A percentile compares a stretch with the other conserved stretches of the same genome.
These are phyloP conservation scores for Lasioglossum baleicum DNA, from an alignment of 1,140 invertebrate species.

Conservation along the genomic window DNA sequence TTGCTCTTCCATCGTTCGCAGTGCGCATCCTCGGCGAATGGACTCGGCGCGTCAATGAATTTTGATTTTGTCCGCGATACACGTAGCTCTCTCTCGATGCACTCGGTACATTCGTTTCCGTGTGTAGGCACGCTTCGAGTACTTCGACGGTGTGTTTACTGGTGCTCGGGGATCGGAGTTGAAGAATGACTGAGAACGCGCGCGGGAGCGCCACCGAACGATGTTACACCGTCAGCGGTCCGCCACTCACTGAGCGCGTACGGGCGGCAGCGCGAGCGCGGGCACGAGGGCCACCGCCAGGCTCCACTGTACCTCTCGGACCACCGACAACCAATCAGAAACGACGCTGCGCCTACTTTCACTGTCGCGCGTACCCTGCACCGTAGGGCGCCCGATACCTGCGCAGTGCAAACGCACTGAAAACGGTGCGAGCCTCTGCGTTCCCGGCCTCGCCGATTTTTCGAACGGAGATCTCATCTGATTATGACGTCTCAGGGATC, in stretches of 20 bases:
- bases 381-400: conserved; percentile 45
- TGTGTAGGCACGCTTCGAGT: too few relatives aligned
- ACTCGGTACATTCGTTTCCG: too few relatives aligned
- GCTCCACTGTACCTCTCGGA: conserved; percentile 31
- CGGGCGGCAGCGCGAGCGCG: conserved; percentile 22
- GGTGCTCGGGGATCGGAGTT: too few relatives aligned
- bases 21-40: conserved; percentile 5
- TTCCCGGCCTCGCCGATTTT: too few relatives aligned
- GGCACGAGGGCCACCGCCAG: conserved; percentile 52
- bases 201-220: not conserved
- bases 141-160: too few relatives aligned
- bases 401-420: conserved; percentile 17
- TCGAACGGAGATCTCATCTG: too few relatives aligned
- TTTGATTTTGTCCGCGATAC: too few relatives aligned
- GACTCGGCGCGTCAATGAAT: not conserved
- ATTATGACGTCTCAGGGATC: too few relatives aligned
- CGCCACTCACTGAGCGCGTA: conserved; percentile 67
- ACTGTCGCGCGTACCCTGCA: conserved; percentile 69
- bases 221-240: conserved; percentile 55
- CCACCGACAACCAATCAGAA: conserved; percentile 32
- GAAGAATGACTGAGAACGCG: not conserved
- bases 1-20: not conserved
- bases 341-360: conserved; percentile 62
- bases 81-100: too few relatives aligned
- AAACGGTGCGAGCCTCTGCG: not conserved